Percentiles rank a stretch among this genome's conserved stretches.
Conservation (phyloP, 2,888 invertebrate genomes). For the Adelphocoris suturalis region DNA sequence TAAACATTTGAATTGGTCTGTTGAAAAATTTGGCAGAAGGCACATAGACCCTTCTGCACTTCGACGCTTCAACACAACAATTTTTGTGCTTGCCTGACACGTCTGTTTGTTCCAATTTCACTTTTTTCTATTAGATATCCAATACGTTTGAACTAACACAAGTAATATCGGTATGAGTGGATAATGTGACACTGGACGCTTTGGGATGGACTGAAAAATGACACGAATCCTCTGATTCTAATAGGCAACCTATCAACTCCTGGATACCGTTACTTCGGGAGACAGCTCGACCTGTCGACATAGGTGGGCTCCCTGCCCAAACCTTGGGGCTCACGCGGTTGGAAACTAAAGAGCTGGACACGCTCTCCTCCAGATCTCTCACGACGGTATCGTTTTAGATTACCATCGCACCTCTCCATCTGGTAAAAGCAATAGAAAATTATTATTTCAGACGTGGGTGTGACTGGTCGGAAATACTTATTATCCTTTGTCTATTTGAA, state of each 20-base stretch:
- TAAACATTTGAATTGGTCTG: too few species aligned
- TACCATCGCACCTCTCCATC: constrained; percentile 14
- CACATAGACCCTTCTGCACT: too few species aligned
- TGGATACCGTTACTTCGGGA: constrained; percentile 16
- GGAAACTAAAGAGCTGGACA: constrained; percentile 38
- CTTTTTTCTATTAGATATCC: too few species aligned
- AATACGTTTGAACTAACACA: too few species aligned
- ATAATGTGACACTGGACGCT: not conserved
- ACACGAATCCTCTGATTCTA: not conserved
- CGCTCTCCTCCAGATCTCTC: constrained; percentile 21
- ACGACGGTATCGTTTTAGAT: constrained; percentile 32
- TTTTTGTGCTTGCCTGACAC: too few species aligned
- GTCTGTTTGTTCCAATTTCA: too few species aligned
- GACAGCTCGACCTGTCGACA: constrained; percentile 27
- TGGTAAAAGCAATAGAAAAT: constrained; percentile 1
- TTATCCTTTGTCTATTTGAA: too few species aligned
- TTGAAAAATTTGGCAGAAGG: too few species aligned
- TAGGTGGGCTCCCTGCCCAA: constrained; percentile 20
- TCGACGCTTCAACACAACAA: too few species aligned
- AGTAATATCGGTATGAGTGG: not conserved
- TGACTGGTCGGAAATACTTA: not conserved
- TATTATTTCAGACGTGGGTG: constrained; percentile 16
- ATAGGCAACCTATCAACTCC: constrained; percentile 20
- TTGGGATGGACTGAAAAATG: not conserved
- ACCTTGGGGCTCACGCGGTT: constrained; percentile 31